Evolutionary conservation across 2,113 vertebrate species (phyloP), one percentile per base, ranked within the genome.

Genomic region (Sakesphorus luctuosus): DNA sequence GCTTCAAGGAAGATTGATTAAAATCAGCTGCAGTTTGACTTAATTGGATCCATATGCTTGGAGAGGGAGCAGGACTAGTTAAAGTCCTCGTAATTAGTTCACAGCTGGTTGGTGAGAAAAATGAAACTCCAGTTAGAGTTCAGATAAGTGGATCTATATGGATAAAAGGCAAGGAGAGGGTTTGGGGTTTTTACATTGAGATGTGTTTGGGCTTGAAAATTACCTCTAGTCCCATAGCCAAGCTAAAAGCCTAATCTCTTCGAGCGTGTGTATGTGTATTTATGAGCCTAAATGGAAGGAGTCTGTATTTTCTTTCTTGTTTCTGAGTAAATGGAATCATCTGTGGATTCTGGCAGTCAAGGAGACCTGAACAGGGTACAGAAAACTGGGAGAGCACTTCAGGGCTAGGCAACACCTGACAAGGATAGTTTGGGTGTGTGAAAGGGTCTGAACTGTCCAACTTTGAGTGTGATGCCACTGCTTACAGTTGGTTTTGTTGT

Each of bases 31-130:
- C 97, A 80, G 96, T 97, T 94, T 89, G 95, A 84, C 96, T 96
- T 98, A 98, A 98, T 98, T 98, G 98, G 98, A 96, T 96, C 97
- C 98, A 97, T 97, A 95, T 97, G 98, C 96, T 98, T 62, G 72
- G 96, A 96, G 96, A 94, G 89, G 96, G 96, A 96, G 92, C 96
- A 94, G 90, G 75, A 96, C 97, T 97, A 96, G 97, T 98, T 97
- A 94, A 95, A 87, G 82, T 88, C 90, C 87, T 97, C 11, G 7
- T 97, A 96, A 98, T 97, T 95, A 95, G 97, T 96, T 97, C 93
- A 84, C 98, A 98, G 98, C 98, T 98, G 97, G 96, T 96, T 96
- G 97, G 90, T 91, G 82, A 96, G 88, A 87, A 75, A 95, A 84
- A 52, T 96, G 38, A 52, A 96, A 58, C 92, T 81, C 87, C 58